Evolutionary conservation across 1,140 invertebrate species (phyloP).

Genomic region (Anthonomus grandis): DNA sequence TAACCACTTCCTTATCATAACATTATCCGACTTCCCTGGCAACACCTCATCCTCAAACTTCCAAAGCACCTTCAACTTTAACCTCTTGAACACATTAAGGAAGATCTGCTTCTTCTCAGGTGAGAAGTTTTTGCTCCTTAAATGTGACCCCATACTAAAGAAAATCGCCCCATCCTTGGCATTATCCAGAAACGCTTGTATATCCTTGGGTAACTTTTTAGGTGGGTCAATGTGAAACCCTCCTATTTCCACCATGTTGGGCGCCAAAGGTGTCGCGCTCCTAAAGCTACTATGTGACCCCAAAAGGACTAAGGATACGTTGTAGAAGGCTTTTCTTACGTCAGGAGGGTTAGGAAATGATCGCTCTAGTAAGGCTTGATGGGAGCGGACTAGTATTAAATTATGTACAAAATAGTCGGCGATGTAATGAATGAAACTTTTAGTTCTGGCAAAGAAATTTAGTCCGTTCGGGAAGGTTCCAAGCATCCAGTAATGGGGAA

Average conservation of each 20-base stretch:
- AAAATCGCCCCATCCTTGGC: slow-evolving; percentile 58
- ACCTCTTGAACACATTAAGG: slow-evolving; percentile 49
- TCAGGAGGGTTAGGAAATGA: too few relatives aligned
- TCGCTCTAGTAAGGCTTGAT: too few relatives aligned
- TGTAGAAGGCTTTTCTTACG: too few relatives aligned
- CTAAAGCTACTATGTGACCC: slow-evolving; percentile 58
- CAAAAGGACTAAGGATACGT: slow-evolving; percentile 54
- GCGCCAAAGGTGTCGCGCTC: slow-evolving; percentile 53
- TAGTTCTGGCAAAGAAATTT: slow-evolving; percentile 12
- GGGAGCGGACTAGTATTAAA: too few relatives aligned
- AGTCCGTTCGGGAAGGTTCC: slow-evolving; percentile 4
- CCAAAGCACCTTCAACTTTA: slow-evolving; percentile 54
- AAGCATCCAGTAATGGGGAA: slow-evolving; percentile 11
- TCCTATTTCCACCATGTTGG: slow-evolving; percentile 56
- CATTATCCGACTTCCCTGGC: slow-evolving; percentile 51
- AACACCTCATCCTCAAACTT: slow-evolving; percentile 54
- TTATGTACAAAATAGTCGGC: too few relatives aligned
- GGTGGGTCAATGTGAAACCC: slow-evolving; percentile 51
- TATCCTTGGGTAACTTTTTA: slow-evolving; percentile 49
- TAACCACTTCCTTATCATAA: slow-evolving; percentile 53
- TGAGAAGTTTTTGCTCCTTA: slow-evolving; percentile 44
- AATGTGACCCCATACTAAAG: slow-evolving; percentile 55
- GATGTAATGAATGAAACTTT: too few relatives aligned
- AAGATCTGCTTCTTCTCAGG: slow-evolving; percentile 42
- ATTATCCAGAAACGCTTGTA: slow-evolving; percentile 56